Evolutionary conservation across 2,797 vertebrate species (phyloP).

Genomic region (Ciconia nigra): DNA sequence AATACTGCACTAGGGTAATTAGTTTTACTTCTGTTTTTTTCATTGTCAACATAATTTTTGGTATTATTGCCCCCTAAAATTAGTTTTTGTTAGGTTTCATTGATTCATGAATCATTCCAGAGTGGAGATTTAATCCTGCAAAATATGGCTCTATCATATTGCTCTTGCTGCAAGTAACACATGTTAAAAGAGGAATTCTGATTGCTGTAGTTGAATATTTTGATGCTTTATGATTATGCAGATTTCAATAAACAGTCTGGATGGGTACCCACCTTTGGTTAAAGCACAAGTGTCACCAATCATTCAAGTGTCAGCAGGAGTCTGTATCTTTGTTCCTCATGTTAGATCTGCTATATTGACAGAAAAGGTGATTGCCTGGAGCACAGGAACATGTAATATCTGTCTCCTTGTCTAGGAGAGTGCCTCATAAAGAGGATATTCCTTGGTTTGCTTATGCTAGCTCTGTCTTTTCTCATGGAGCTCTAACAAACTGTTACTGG

Average conservation of each 20-base stretch:
- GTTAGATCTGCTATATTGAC: background rate
- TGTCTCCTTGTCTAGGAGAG: background rate
- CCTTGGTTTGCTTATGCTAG: background rate
- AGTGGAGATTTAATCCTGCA: background rate
- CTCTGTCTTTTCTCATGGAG: background rate
- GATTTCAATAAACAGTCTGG: background rate
- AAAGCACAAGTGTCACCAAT: background rate
- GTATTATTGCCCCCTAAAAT: slow-evolving; percentile 23
- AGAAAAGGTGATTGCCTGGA: background rate
- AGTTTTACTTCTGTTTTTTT: slow-evolving; percentile 36
- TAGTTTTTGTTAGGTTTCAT: slow-evolving; percentile 51
- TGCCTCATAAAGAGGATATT: background rate
- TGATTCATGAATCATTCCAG: slow-evolving; percentile 20
- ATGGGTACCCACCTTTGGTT: background rate
- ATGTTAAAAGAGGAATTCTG: background rate
- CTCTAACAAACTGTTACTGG: background rate
- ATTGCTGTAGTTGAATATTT: background rate
- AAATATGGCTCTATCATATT: background rate
- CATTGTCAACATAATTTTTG: slow-evolving; percentile 27
- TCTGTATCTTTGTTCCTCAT: background rate
- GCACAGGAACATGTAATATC: background rate
- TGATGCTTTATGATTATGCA: background rate
- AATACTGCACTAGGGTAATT: slow-evolving; percentile 45
- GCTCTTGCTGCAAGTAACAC: background rate
- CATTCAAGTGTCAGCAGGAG: background rate